Evolutionary conservation across 2,797 vertebrate genomes (phyloP), one percentile per base, ranked within the genome.

Genomic region (Avahi laniger): DNA sequence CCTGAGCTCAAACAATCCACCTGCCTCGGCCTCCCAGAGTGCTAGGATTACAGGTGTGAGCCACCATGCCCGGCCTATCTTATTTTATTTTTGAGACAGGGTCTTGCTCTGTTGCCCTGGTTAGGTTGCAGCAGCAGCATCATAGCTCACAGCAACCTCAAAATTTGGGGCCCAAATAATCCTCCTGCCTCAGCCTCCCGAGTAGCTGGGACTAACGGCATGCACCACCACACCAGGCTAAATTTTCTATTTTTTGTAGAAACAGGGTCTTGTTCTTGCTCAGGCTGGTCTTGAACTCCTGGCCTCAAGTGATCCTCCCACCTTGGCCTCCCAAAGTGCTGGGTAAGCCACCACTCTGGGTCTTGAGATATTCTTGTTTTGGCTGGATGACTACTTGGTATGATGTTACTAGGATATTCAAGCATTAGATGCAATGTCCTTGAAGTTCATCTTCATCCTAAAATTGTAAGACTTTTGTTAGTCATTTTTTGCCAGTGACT

Each of bases 361-460:
- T 65, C 63, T 65, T 65, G 46, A 69, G 30, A 54, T 65, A 10
- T 10, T 78, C 30, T 81, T 43, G 52, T 72, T 24, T 72, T 69
- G 38, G 33, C 52, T 28, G 30, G 38, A 57, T 59, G 41, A 41
- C 50, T n/a, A n/a, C 11, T 91, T 73, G 61, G 24, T 50, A 61
- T n/a, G 33, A n/a, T 90, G 35, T 38, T 59, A 54, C 50, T 57
- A 93, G 20, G 61, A 86, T 57, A 91, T 26, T 88, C n/a, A 94
- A 63, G 69, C 33, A 41, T 84, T 50, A 26, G 26, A 43, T n/a
- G 41, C 33, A 61, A 87, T 75, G 76, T 88, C 30, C 38, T 72
- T 22, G 52, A 83, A 50, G 33, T 61, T 96, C 75, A 59, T 63
- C 38, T 89, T 95, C 70, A 93, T 43, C 63, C 80, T 52, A 69